Percentiles rank a stretch among this genome's conserved stretches.
These are phyloP conservation scores for Acestrorhynchus altus DNA, from an alignment of 2,797 vertebrate species.

Conservation along the genomic window DNA sequence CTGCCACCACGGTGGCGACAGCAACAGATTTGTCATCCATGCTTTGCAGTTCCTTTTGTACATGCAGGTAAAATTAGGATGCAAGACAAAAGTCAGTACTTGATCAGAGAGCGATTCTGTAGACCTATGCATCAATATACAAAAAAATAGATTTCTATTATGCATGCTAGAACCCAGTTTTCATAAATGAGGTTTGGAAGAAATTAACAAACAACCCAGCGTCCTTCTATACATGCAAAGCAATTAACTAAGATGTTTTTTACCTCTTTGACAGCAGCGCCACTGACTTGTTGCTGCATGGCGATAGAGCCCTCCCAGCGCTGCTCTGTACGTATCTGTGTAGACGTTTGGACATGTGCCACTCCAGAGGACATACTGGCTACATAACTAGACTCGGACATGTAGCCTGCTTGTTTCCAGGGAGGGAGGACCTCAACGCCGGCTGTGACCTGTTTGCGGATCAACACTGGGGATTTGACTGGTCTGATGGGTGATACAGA, in stretches of 20 bases:
- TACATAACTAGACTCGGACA: slow-evolving; percentile 79
- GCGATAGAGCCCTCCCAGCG: slow-evolving; percentile 80
- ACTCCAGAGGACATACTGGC: slow-evolving; percentile 76
- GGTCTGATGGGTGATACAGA: slow-evolving; percentile 93
- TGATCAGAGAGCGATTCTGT: neutral
- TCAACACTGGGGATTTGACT: slow-evolving; percentile 89
- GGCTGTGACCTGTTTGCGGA: slow-evolving; percentile 77
- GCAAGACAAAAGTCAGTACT: slow-evolving; percentile 34
- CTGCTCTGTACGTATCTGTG: slow-evolving; percentile 82
- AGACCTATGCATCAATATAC: slow-evolving; percentile 14
- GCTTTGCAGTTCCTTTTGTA: slow-evolving; percentile 62
- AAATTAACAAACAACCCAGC: neutral
- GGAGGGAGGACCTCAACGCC: slow-evolving; percentile 88
- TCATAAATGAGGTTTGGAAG: too few relatives aligned
- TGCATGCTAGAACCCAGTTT: neutral
- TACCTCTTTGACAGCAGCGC: slow-evolving; percentile 81
- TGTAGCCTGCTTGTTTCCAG: slow-evolving; percentile 89
- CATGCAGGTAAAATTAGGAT: slow-evolving; percentile 57
- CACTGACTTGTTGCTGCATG: slow-evolving; percentile 72
- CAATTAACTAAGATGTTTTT: slow-evolving; percentile 37
- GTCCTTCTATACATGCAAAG: slow-evolving; percentile 11
- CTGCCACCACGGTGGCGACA: slow-evolving; percentile 69
- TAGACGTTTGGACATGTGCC: slow-evolving; percentile 72
- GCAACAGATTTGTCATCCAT: slow-evolving; percentile 61
- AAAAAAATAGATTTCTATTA: neutral